Evolutionary conservation across 2,797 vertebrate species (phyloP).

Genomic region (Catostomus latipinnis): DNA sequence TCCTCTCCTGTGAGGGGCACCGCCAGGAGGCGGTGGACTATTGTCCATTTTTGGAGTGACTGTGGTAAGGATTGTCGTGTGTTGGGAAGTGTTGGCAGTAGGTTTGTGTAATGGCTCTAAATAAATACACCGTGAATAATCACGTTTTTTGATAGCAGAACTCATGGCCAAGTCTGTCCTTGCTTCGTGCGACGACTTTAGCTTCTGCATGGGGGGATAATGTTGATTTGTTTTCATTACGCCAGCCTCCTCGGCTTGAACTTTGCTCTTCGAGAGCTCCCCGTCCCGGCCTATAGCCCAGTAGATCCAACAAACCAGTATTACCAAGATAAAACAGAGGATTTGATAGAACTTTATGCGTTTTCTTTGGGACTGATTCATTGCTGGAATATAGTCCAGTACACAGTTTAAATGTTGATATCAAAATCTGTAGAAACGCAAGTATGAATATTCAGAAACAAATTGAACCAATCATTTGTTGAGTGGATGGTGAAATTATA

Average conservation of each 20-base stretch:
- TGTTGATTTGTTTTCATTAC: too few species aligned
- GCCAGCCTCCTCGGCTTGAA: neutral
- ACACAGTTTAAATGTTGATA: too few species aligned
- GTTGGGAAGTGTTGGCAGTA: neutral
- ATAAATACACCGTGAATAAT: neutral
- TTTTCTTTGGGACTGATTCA: neutral
- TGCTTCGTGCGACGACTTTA: neutral
- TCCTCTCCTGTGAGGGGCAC: slow-evolving; percentile 76
- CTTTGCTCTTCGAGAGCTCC: neutral
- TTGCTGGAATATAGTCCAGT: neutral
- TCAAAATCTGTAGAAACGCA: too few species aligned
- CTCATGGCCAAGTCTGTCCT: slow-evolving; percentile 4
- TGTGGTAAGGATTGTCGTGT: neutral
- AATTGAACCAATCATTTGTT: neutral
- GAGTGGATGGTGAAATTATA: neutral
- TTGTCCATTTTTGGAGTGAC: neutral
- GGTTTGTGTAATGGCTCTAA: neutral
- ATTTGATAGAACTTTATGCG: neutral
- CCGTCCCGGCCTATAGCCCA: neutral
- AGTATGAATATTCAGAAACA: neutral
- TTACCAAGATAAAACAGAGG: neutral
- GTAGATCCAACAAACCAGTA: neutral
- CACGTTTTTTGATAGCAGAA: neutral
- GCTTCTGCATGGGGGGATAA: neutral
- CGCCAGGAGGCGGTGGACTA: neutral